phyloP scores from a whole-genome alignment of 2,797 vertebrate genomes.

The Rhabdophis nuchalis region DNA sequence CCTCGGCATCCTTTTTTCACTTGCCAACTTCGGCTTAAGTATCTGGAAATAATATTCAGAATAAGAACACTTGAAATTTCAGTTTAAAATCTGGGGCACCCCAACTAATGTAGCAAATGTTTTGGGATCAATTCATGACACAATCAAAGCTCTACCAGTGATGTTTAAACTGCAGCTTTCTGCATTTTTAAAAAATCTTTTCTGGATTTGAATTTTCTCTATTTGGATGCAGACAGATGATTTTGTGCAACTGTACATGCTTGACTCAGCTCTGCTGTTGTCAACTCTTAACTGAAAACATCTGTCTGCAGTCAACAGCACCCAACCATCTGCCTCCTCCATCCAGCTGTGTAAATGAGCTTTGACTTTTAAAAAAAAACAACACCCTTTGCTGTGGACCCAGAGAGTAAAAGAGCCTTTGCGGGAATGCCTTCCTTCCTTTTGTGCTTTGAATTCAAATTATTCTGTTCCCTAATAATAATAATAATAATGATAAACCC shows the following conservation, averaged over 20 bases:
- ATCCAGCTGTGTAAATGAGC: background rate
- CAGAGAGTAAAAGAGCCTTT: background rate
- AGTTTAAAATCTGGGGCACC: background rate
- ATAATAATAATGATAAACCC: background rate
- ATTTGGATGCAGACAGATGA: background rate
- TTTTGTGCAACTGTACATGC: background rate
- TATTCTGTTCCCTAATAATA: background rate
- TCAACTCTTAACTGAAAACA: background rate
- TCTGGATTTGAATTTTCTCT: background rate
- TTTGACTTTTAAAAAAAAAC: background rate
- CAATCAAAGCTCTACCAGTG: background rate
- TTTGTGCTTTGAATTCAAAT: background rate
- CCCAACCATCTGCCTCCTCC: background rate
- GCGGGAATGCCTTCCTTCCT: background rate
- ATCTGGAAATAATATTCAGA: background rate
- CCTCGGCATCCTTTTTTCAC: background rate
- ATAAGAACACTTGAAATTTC: background rate
- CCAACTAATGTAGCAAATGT: background rate
- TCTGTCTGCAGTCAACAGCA: background rate
- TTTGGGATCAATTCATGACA: background rate
- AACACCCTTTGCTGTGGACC: background rate
- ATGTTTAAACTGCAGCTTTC: background rate
- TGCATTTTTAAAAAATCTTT: background rate
- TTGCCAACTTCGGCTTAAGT: background rate
- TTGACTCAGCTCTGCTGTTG: background rate